phyloP scores from a whole-genome alignment of 2,888 invertebrate genomes.

The Gandaritis pyraliata region DNA sequence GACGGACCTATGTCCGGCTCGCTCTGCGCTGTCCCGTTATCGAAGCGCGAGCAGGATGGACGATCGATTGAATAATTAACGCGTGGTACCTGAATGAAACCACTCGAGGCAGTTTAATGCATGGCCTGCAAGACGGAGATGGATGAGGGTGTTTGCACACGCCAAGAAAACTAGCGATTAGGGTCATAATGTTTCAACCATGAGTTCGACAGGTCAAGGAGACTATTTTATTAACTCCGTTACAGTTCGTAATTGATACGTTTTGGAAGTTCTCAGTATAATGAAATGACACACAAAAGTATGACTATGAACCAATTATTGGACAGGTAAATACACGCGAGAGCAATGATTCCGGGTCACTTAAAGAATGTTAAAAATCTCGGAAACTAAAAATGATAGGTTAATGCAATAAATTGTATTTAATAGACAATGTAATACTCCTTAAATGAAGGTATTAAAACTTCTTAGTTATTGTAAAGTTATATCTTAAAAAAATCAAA shows the following conservation, averaged over 20 bases:
- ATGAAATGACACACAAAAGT: slow-evolving; percentile 50
- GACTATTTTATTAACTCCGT: slow-evolving; percentile 59
- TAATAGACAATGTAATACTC: too few relatives aligned
- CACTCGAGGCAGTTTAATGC: slow-evolving; percentile 64
- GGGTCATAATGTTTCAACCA: slow-evolving; percentile 67
- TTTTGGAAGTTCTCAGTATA: slow-evolving; percentile 54
- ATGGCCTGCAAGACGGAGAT: slow-evolving; percentile 59
- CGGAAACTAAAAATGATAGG: too few relatives aligned
- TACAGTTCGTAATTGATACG: slow-evolving; percentile 66
- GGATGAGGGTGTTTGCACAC: slow-evolving; percentile 65
- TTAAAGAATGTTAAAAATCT: too few relatives aligned
- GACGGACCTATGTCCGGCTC: slow-evolving; percentile 52
- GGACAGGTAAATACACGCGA: slow-evolving; percentile 46
- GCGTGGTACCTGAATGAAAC: slow-evolving; percentile 67
- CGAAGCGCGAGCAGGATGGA: slow-evolving; percentile 50
- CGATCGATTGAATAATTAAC: slow-evolving; percentile 74
- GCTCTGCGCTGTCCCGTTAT: slow-evolving; percentile 38
- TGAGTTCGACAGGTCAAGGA: slow-evolving; percentile 50
- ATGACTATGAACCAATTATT: slow-evolving; percentile 49
- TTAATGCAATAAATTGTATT: too few relatives aligned
- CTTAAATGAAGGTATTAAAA: too few relatives aligned
- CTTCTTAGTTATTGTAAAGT: too few relatives aligned
- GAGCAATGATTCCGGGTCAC: too few relatives aligned
- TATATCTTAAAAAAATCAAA: too few relatives aligned
- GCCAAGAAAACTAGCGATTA: slow-evolving; percentile 63